Base-by-base conservation (phyloP, 2,113 vertebrate species). In the Dromas ardeola region DNA sequence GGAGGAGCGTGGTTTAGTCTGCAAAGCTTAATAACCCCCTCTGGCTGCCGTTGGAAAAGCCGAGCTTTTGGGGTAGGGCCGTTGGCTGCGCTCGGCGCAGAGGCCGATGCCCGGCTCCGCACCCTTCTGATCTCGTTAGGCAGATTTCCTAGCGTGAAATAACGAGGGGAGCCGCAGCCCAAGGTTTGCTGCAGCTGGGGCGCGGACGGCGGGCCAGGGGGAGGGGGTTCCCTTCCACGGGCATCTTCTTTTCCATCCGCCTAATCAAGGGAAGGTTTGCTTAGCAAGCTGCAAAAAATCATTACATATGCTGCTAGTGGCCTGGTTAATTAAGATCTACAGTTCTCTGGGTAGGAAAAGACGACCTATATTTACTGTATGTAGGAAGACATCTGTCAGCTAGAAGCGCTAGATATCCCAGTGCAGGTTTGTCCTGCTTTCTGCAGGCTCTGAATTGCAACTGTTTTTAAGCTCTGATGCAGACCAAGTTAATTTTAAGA, bases 301-400 rank as follows among this genome's bases (percentile, higher is more conserved):
- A 88, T 97, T 97, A 62, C 93, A 91, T 93, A 95, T 96, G 95
- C 96, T 95, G 95, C 97, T 91, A 79, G 96, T 95, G 96, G 93
- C 96, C 96, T 95, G 94, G 93, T 97, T 97, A 98, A 97, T 98
- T 97, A 97, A 97, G 97, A 97, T 88, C 94, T 81, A 80, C 84
- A 36, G 96, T 95, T 96, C 95, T 97, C 95, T 66, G 96, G 93
- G 95, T 93, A 95, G 95, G 93, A 87, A 92, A 95, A 96, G 95
- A 55, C 91, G 94, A 96, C 96, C 96, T 95, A 96, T 97, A 96
- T 97, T 97, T 97, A 95, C 94, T 93, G 94, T 93, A 94, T 56
- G 96, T 95, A 93, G 81, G 94, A 91, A 97, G 96, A 95, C 96
- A 95, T 97, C 96, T 97, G 96, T 97, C 97, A 96, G 95, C 93